Conservation (phyloP, 2,888 invertebrate species). For the Phyto melanocephala region DNA sequence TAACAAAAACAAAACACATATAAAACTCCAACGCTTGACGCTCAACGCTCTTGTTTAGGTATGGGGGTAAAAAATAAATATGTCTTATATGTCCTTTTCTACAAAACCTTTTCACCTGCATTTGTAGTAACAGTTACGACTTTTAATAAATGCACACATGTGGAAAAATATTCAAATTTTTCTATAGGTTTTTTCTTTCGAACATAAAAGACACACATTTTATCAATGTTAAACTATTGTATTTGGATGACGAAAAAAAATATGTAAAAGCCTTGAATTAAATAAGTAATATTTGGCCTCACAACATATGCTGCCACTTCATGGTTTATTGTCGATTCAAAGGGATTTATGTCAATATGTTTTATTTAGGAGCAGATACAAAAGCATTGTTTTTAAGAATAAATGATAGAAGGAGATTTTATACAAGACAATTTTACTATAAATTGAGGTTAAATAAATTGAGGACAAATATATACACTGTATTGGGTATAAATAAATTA, state of each 20-base stretch:
- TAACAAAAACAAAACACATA: no score
- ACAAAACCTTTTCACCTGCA: background rate
- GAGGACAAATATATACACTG: no score
- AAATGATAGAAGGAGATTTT: no score
- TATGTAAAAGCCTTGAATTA: constrained; percentile 23
- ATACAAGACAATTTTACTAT: no score
- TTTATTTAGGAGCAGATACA: background rate
- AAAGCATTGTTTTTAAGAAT: no score
- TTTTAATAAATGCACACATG: background rate
- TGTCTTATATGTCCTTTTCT: no score
- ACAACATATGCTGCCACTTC: background rate
- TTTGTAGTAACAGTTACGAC: background rate
- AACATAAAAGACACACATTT: background rate
- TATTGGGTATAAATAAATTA: no score
- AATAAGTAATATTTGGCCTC: background rate
- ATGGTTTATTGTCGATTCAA: constrained; percentile 22
- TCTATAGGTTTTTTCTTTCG: background rate
- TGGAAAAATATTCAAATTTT: constrained; percentile 4
- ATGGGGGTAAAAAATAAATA: no score
- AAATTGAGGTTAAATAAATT: no score
- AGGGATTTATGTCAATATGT: constrained; percentile 35
- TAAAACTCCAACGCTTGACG: no score
- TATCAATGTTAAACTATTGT: constrained; percentile 2
- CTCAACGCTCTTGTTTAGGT: no score
- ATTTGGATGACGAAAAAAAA: background rate